Percentiles rank a stretch among this genome's conserved stretches.
These are phyloP conservation scores for Folsomia manolachei DNA, from an alignment of 2,888 invertebrate genomes.

Conservation along the genomic window DNA sequence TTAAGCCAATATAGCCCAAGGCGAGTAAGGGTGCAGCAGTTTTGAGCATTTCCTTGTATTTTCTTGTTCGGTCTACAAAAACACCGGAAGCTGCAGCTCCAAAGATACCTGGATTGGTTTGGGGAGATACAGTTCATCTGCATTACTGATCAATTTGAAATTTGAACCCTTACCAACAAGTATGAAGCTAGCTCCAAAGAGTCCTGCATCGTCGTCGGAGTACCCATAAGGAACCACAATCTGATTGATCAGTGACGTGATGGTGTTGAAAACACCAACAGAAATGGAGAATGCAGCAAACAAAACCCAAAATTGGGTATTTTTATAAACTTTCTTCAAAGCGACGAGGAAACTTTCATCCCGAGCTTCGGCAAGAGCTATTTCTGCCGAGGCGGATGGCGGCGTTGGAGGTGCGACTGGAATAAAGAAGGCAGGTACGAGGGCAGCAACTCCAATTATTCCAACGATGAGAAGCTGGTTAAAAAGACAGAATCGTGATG, in stretches of 20 bases:
- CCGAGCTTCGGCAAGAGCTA: conserved; percentile 26
- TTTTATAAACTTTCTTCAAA: conserved; percentile 20
- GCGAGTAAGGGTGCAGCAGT: conserved; percentile 24
- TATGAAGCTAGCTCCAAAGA: conserved; percentile 32
- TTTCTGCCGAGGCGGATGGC: conserved; percentile 29
- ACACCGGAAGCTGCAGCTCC: conserved; percentile 34
- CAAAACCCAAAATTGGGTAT: conserved; percentile 28
- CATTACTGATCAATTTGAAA: no score
- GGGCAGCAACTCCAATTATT: conserved; percentile 20
- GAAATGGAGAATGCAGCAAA: conserved; percentile 27
- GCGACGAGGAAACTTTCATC: conserved; percentile 35
- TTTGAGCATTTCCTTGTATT: conserved; percentile 21
- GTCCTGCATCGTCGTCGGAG: conserved; percentile 28
- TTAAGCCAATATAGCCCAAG: conserved; percentile 19
- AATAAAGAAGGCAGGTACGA: conserved; percentile 29
- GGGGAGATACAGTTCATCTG: no score
- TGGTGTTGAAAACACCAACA: conserved; percentile 32
- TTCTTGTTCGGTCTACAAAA: conserved; percentile 30
- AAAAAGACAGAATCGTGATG: neutral
- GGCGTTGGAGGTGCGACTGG: conserved; percentile 28
- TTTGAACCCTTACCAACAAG: conserved; percentile 16
- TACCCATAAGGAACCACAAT: conserved; percentile 34
- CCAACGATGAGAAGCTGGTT: conserved; percentile 23
- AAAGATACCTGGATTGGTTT: no score
- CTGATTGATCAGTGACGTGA: conserved; percentile 35